Evolutionary conservation across 2,797 vertebrate species (phyloP).

Genomic region (Dipus sagitta): DNA sequence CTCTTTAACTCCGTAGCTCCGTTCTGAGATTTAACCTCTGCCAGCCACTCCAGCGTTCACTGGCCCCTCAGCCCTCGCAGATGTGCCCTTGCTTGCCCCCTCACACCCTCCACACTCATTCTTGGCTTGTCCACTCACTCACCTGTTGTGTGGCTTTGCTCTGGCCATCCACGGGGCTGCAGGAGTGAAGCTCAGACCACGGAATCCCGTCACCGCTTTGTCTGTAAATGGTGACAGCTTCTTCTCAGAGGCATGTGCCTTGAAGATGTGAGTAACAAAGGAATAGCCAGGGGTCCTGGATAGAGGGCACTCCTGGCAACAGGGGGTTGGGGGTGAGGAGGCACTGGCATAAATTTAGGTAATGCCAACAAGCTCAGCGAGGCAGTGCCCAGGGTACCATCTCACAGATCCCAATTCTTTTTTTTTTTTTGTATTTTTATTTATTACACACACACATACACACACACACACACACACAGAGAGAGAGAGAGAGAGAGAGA

Average conservation of each 20-base stretch:
- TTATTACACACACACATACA: no score
- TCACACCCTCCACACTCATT: rapidly evolving
- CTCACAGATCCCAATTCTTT: not conserved
- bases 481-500: no score
- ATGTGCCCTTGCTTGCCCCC: not conserved
- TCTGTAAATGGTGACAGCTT: rapidly evolving
- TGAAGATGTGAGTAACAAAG: not conserved
- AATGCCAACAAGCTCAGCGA: not conserved
- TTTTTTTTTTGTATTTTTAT: not conserved
- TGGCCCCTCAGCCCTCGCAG: no score
- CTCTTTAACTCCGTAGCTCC: no score
- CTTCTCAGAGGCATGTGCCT: not conserved
- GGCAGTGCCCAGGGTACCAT: rapidly evolving
- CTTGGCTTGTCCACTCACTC: not conserved
- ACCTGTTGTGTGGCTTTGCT: not conserved
- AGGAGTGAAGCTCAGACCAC: rapidly evolving
- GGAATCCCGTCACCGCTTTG: not conserved
- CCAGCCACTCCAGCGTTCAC: not conserved
- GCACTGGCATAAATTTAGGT: not conserved
- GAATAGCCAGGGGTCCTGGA: not conserved
- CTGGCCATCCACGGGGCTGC: rapidly evolving
- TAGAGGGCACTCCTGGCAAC: not conserved
- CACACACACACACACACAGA: no score
- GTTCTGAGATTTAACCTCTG: no score
- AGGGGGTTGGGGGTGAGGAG: not conserved